Evolutionary conservation across 2,797 vertebrate genomes (phyloP).

Genomic region (Melanogrammus aeglefinus): DNA sequence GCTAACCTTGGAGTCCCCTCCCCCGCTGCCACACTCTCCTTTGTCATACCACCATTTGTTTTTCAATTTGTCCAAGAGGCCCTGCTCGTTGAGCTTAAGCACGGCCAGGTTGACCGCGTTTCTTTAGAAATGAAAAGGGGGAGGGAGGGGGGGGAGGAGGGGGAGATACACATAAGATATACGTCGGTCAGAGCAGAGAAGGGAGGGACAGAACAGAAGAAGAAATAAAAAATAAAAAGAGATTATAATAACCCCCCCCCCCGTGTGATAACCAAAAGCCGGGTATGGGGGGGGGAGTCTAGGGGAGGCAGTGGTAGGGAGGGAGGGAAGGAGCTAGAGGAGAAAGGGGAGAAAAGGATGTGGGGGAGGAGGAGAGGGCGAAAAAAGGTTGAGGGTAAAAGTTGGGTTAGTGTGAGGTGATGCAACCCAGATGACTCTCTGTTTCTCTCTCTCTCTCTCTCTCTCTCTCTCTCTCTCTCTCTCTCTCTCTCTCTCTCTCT

Average conservation of each 20-base stretch:
- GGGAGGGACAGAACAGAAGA: constrained; percentile 68
- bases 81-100: constrained; percentile 99
- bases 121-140: constrained; percentile 90
- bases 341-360: constrained; percentile 29
- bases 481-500: constrained; percentile 43
- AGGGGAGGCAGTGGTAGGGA: not conserved
- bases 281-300: too few species aligned
- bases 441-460: constrained; percentile 42
- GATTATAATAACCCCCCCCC: too few species aligned
- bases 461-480: constrained; percentile 26
- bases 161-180: constrained; percentile 89
- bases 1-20: constrained; percentile 99
- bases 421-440: constrained; percentile 54
- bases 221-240: not conserved
- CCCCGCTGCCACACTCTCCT: constrained; percentile 98
- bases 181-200: constrained; percentile 87
- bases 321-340: constrained; percentile 52
- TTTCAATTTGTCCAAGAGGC: constrained; percentile 99
- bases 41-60: constrained; percentile 99
- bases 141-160: constrained; percentile 47
- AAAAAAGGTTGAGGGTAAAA: constrained; percentile 43
- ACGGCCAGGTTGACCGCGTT: constrained; percentile 99
- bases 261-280: not conserved
- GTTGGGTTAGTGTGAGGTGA: constrained; percentile 44
- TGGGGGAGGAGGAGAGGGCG: constrained; percentile 31